Evolutionary conservation across 2,797 vertebrate genomes (phyloP), one percentile per base, ranked within the genome.

Genomic region (Malacoctenus gilli): DNA sequence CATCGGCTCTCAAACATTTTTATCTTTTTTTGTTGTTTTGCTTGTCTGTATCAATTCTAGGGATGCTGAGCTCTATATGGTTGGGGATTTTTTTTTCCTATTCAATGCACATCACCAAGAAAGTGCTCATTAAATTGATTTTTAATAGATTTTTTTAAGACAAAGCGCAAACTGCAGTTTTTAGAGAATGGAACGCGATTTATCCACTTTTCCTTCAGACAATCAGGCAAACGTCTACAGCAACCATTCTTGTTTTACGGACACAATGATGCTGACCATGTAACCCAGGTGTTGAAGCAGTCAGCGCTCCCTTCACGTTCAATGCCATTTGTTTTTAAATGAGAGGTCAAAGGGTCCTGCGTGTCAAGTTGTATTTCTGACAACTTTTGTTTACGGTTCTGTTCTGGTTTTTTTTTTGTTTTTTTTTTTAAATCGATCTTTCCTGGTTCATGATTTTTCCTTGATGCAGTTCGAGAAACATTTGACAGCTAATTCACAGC

Each of bases 321-420:
- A 89, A 77, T 88, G 77, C 85, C 86, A 88, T 91, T 90, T 79
- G 34, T 82, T 90, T 90, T 91, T 51, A 28, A 28, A 2, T 5
- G 25, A 28, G 9, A 9, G 5, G 25, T 5, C 9, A 6, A 5
- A 28, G 25, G 25, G 25, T 28, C 5, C 5, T 28, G 25, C 9
- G 6, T 23, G 22, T 23, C 69, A 71, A 62, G 77, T 67, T 80
- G 58, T 78, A n/a, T 76, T 69, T 80, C 43, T 82, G 66, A 73
- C 50, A 57, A 69, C 72, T 85, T 89, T 48, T 89, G 88, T 92
- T 89, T 87, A 88, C 78, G 50, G 18, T 79, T 63, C 44, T 58
- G 38, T 40, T n/a, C 65, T 67, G 62, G 62, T 51, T 66, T 64
- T 51, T 68, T 21, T 70, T 68, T 47, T 58, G 38, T 40, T n/a